Evolutionary conservation across 2,113 vertebrate genomes (phyloP).

Genomic region (Fulica atra): DNA sequence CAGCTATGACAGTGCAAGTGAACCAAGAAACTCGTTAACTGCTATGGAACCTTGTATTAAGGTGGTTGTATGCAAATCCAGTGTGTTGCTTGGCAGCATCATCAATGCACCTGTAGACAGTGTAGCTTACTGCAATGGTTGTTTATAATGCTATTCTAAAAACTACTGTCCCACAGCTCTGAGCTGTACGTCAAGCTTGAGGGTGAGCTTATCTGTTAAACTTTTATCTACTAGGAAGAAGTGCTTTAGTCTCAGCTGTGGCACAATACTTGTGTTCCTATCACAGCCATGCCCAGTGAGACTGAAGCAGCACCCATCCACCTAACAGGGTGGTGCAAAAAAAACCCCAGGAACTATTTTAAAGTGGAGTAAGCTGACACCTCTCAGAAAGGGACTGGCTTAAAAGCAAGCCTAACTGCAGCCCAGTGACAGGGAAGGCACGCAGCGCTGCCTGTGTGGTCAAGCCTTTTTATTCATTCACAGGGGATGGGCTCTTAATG

Average conservation of each 20-base stretch:
- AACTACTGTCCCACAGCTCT: neutral
- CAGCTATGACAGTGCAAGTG: neutral
- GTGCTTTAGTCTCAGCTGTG: neutral
- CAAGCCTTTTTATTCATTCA: neutral
- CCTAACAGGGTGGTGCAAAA: neutral
- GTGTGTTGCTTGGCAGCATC: neutral
- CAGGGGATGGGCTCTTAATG: neutral
- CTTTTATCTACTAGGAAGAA: neutral
- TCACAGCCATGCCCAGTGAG: neutral
- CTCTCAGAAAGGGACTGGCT: neutral
- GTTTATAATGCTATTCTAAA: neutral
- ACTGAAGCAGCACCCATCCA: neutral
- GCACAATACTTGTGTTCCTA: neutral
- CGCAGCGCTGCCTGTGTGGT: rapidly evolving
- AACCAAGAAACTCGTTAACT: neutral
- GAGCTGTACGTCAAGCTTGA: neutral
- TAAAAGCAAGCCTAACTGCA: neutral
- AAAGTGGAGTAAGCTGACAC: neutral
- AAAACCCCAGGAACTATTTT: neutral
- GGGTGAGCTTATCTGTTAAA: neutral
- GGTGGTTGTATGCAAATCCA: neutral
- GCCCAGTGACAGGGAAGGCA: neutral
- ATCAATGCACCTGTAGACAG: neutral
- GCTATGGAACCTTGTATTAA: neutral
- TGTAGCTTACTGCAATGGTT: neutral